Conservation (phyloP, 2,888 invertebrate genomes). For the Drosophila sordidula region DNA sequence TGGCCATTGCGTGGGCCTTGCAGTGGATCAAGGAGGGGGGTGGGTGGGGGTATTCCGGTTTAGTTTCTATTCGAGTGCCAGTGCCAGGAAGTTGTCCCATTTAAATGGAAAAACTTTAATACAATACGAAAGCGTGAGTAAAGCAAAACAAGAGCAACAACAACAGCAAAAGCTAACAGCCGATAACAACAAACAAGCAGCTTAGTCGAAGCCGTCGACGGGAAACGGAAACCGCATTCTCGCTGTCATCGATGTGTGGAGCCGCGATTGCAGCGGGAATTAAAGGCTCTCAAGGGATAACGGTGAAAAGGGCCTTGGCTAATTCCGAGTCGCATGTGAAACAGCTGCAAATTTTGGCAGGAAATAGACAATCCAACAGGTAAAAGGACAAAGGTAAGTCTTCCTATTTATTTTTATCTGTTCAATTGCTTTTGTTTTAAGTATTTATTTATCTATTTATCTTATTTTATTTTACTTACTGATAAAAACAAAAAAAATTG, state of each 20-base stretch:
- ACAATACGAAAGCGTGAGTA: conserved; percentile 17
- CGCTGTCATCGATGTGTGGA: conserved; percentile 35
- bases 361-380: background rate
- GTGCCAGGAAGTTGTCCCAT: conserved; percentile 59
- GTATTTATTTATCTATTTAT: too few species aligned
- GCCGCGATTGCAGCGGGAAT: conserved; percentile 2
- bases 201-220: conserved; percentile 33
- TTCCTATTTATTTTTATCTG: background rate
- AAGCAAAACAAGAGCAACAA: conserved; percentile 18
- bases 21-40: too few species aligned
- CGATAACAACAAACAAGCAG: conserved; percentile 48
- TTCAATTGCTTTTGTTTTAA: too few species aligned
- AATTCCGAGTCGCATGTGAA: background rate
- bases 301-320: too few species aligned
- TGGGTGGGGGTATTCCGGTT: background rate
- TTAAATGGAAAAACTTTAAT: conserved; percentile 64
- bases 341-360: conserved; percentile 4
- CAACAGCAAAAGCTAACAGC: conserved; percentile 11
- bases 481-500: too few species aligned
- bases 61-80: conserved; percentile 24
- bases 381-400: background rate
- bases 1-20: conserved; percentile 2
- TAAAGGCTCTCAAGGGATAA: background rate
- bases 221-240: conserved; percentile 51
- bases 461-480: too few species aligned